These are phyloP conservation scores for Limenitis camilla DNA, from an alignment of 2,888 invertebrate genomes.

Conservation along the genomic window DNA sequence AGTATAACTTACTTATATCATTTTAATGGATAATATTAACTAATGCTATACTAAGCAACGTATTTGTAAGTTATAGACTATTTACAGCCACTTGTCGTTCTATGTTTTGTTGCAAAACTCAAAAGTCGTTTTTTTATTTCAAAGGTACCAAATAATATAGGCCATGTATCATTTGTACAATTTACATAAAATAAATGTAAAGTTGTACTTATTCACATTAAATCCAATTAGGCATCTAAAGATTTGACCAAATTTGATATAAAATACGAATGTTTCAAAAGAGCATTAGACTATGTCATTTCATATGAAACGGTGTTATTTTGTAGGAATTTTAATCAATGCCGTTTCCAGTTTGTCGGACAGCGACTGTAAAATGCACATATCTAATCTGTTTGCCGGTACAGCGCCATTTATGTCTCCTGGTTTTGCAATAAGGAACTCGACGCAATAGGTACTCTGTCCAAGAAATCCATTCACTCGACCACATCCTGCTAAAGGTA, in stretches of 20 bases:
- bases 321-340: conserved; percentile 39
- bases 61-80: too few relatives aligned
- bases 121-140: too few relatives aligned
- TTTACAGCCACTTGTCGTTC: too few relatives aligned
- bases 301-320: conserved; percentile 8
- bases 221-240: background rate
- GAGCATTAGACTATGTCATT: conserved; percentile 4
- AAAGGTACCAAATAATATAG: background rate
- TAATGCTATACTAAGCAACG: too few relatives aligned
- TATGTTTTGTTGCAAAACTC: too few relatives aligned
- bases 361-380: conserved; percentile 22
- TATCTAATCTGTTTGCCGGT: conserved; percentile 26
- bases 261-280: conserved; percentile 3
- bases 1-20: too few relatives aligned
- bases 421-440: conserved; percentile 45
- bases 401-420: conserved; percentile 41
- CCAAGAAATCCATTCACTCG: conserved; percentile 24
- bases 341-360: conserved; percentile 13
- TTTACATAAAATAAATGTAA: background rate
- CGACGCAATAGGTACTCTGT: conserved; percentile 22
- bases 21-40: too few relatives aligned
- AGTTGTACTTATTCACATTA: background rate
- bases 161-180: background rate
- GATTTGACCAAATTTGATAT: background rate
- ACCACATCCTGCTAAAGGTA: conserved; percentile 22